Conservation (phyloP, 2,888 invertebrate genomes). For the Synergus japonicus region DNA sequence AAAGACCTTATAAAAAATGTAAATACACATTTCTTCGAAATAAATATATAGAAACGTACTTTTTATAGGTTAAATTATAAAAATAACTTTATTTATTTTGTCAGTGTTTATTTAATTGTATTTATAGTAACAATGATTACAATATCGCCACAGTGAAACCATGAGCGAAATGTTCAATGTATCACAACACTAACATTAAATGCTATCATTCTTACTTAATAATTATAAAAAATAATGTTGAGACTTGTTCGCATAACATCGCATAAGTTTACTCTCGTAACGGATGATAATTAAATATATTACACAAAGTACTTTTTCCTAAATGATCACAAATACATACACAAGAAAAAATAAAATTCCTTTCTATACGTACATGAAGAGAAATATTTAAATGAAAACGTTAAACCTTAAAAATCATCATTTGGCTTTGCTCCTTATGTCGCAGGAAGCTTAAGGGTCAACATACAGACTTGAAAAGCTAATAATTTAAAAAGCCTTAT, state of each 20-base stretch:
- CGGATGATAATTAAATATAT: slow-evolving; percentile 11
- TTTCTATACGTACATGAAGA: neutral
- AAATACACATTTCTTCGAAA: no score
- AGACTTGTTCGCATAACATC: neutral
- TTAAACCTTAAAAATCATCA: neutral
- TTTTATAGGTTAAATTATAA: neutral
- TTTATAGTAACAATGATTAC: slow-evolving; percentile 38
- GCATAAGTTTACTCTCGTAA: neutral
- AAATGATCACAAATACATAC: slow-evolving; percentile 21
- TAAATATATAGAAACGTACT: neutral
- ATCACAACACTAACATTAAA: slow-evolving; percentile 3
- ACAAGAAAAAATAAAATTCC: neutral
- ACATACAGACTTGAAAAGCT: neutral
- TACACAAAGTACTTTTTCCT: slow-evolving; percentile 11
- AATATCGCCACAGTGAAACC: neutral
- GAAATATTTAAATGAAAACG: neutral
- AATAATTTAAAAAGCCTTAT: neutral
- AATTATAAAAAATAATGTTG: slow-evolving; percentile 38
- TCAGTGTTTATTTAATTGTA: neutral
- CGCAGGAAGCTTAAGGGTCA: neutral
- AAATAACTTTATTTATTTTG: neutral
- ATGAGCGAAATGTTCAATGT: slow-evolving; percentile 9
- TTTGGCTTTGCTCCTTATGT: neutral
- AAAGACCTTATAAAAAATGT: no score
- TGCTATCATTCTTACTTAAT: slow-evolving; percentile 7